Percentiles rank a stretch among this genome's conserved stretches.
Evolutionary conservation across 1,140 invertebrate species (phyloP).

Genomic region (Myzus persicae): DNA sequence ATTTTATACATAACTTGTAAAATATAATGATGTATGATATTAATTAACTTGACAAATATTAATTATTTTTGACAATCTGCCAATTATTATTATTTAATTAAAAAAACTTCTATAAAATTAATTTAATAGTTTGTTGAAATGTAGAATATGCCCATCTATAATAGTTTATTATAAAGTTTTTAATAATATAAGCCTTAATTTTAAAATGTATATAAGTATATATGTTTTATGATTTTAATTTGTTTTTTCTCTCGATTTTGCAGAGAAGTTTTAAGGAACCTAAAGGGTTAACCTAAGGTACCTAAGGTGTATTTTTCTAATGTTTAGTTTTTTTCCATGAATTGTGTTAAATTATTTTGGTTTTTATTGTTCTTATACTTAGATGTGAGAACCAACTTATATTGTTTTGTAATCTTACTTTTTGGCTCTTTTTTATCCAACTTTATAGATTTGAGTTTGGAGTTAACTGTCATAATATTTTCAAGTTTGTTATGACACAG

Average conservation of each 20-base stretch:
- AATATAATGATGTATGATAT: constrained; percentile 14
- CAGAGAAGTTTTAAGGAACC: background rate
- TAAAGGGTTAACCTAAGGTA: too few relatives aligned
- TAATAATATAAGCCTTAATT: background rate
- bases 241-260: background rate
- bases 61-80: background rate
- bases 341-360: background rate
- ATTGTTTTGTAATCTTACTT: background rate
- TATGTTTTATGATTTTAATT: background rate
- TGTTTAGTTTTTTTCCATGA: too few relatives aligned
- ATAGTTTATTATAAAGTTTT: constrained; percentile 1
- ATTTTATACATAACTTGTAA: constrained; percentile 13
- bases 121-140: background rate
- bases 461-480: background rate
- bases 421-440: background rate
- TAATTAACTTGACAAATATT: background rate
- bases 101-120: background rate
- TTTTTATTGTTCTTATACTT: background rate
- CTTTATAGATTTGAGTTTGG: background rate
- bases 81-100: constrained; percentile 3
- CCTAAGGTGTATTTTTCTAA: background rate
- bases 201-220: too few relatives aligned
- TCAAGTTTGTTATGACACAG: background rate
- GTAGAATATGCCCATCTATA: background rate
- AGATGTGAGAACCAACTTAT: background rate